These are phyloP conservation scores for Eufriesea mexicana DNA, from an alignment of 1,140 invertebrate species.

Conservation along the genomic window DNA sequence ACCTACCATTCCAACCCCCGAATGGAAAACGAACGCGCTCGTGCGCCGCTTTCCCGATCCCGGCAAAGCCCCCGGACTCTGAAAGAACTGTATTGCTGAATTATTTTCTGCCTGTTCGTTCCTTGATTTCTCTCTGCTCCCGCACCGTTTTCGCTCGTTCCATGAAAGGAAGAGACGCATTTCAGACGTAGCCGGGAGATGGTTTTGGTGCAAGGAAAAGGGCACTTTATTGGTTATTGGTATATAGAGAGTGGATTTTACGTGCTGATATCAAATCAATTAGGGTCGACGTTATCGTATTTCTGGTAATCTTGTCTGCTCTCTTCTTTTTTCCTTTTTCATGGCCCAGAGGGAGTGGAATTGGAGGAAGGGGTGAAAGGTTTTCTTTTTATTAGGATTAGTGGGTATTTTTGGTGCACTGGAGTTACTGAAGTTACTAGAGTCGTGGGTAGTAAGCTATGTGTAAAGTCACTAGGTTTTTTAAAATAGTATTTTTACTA, in stretches of 20 bases:
- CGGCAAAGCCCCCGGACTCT: neutral
- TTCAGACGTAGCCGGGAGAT: neutral
- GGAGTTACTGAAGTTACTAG: no score
- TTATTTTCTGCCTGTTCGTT: conserved; percentile 7
- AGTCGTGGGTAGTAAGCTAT: no score
- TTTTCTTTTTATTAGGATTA: no score
- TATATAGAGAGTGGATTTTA: neutral
- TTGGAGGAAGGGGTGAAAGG: no score
- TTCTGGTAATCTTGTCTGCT: neutral
- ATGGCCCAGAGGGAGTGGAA: no score
- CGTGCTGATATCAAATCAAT: neutral
- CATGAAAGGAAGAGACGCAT: neutral
- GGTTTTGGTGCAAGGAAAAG: neutral
- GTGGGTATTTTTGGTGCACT: no score
- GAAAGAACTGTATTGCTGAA: conserved; percentile 2
- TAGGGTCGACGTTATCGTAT: neutral
- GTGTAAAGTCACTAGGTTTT: no score
- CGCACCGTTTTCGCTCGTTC: neutral
- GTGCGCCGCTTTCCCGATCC: neutral
- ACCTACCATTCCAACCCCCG: conserved; percentile 7
- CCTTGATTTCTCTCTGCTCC: neutral
- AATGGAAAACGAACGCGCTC: conserved; percentile 29
- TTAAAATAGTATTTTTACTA: no score
- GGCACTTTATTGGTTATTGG: neutral
- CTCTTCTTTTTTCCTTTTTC: neutral